These are phyloP conservation scores for Limenitis camilla DNA, from an alignment of 2,888 invertebrate genomes.

Conservation along the genomic window DNA sequence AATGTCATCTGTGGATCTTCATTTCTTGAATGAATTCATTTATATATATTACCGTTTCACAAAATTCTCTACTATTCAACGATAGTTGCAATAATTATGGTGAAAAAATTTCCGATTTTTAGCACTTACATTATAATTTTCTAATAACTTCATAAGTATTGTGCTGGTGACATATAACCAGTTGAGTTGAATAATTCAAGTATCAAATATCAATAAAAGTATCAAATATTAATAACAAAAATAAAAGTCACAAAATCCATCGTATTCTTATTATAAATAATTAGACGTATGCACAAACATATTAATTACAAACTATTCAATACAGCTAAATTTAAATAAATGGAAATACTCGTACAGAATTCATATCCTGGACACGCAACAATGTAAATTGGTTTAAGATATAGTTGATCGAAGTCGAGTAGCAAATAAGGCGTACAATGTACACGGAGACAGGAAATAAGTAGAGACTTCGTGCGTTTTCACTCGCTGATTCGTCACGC, in stretches of 20 bases:
- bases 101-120: too few relatives aligned
- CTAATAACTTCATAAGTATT: too few relatives aligned
- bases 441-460: conserved; percentile 27
- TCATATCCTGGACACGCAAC: conserved; percentile 1
- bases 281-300: too few relatives aligned
- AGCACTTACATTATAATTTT: too few relatives aligned
- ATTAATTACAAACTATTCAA: not conserved
- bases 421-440: conserved; percentile 6
- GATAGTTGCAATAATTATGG: too few relatives aligned
- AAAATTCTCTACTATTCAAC: too few relatives aligned
- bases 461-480: conserved; percentile 31
- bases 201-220: too few relatives aligned
- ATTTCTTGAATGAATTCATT: not conserved
- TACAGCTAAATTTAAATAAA: conserved; percentile 3
- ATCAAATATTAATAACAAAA: too few relatives aligned
- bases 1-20: not conserved
- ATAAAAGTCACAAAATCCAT: too few relatives aligned
- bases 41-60: not conserved
- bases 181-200: too few relatives aligned
- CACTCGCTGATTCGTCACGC: conserved; percentile 48
- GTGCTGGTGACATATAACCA: too few relatives aligned
- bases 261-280: too few relatives aligned
- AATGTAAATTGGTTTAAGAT: not conserved
- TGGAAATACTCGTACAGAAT: not conserved
- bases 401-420: not conserved